Conservation (phyloP, 2,113 vertebrate genomes). For the Balaeniceps rex region DNA sequence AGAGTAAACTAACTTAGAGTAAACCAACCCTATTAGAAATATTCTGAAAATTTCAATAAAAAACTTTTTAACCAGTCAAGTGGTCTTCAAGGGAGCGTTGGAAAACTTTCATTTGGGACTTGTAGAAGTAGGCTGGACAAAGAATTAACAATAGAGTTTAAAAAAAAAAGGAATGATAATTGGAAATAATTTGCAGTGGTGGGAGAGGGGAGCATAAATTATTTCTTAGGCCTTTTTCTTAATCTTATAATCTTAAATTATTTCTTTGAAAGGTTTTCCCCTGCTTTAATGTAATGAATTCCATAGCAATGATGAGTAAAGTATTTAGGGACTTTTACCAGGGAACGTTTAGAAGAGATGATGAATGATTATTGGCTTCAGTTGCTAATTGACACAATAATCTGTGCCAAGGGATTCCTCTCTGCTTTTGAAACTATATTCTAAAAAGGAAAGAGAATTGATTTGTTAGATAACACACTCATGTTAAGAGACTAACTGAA, state of each 20-base stretch:
- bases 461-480: slow-evolving; percentile 4
- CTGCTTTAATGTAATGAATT: slow-evolving; percentile 19
- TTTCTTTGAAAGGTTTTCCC: slow-evolving; percentile 4
- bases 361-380: slow-evolving; percentile 43
- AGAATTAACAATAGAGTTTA: not conserved
- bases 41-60: slow-evolving; percentile 24
- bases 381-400: slow-evolving; percentile 41
- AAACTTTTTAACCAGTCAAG: slow-evolving; percentile 6
- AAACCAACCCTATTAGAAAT: slow-evolving; percentile 23
- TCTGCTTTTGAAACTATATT: slow-evolving; percentile 28
- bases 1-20: slow-evolving; percentile 19
- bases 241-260: not conserved
- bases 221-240: not conserved
- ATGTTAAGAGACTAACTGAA: not conserved
- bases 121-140: slow-evolving; percentile 3
- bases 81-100: not conserved
- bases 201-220: not conserved
- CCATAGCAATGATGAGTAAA: slow-evolving; percentile 29
- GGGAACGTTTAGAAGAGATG: slow-evolving; percentile 29
- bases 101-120: slow-evolving; percentile 11
- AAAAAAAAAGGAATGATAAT: not conserved
- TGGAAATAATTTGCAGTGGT: not conserved
- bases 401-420: slow-evolving; percentile 8
- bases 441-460: not conserved
- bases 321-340: slow-evolving; percentile 36